These are phyloP conservation scores for Aromia moschata DNA, from an alignment of 2,888 invertebrate species.

Conservation along the genomic window DNA sequence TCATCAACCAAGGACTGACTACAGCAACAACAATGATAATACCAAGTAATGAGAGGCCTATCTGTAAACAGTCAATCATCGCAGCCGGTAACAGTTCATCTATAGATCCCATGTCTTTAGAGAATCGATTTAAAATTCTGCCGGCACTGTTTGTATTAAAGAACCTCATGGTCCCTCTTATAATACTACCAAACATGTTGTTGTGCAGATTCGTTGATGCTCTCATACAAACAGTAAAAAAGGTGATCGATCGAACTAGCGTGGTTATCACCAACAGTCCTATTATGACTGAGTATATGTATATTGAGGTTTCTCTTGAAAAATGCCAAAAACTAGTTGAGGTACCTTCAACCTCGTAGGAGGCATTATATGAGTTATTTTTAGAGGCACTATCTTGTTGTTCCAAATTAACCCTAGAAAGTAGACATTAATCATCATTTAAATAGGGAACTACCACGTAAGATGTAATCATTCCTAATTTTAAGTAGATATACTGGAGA, in stretches of 20 bases:
- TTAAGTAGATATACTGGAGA: too few relatives aligned
- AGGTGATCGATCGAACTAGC: slow-evolving; percentile 63
- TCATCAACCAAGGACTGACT: slow-evolving; percentile 74
- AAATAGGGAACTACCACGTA: too few relatives aligned
- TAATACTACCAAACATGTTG: slow-evolving; percentile 65
- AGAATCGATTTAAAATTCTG: slow-evolving; percentile 73
- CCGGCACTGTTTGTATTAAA: slow-evolving; percentile 74
- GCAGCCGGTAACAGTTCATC: slow-evolving; percentile 65
- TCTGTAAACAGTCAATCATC: slow-evolving; percentile 65
- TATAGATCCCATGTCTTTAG: slow-evolving; percentile 74
- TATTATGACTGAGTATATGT: slow-evolving; percentile 61
- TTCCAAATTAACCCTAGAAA: slow-evolving; percentile 55
- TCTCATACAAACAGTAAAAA: slow-evolving; percentile 67
- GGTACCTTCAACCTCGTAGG: slow-evolving; percentile 6
- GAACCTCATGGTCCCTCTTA: slow-evolving; percentile 71
- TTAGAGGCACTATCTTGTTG: slow-evolving; percentile 43
- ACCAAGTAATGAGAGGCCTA: slow-evolving; percentile 73
- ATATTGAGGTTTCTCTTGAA: slow-evolving; percentile 55
- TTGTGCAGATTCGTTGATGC: slow-evolving; percentile 68
- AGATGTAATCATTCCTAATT: too few relatives aligned
- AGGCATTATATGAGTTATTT: slow-evolving; percentile 12
- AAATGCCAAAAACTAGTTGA: slow-evolving; percentile 55
- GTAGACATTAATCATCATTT: too few relatives aligned
- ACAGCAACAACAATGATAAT: slow-evolving; percentile 77
- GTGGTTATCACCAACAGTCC: slow-evolving; percentile 61